Percentiles rank a stretch among this genome's conserved stretches.
Conservation (phyloP, 2,888 invertebrate genomes). For the Melieria omissa region DNA sequence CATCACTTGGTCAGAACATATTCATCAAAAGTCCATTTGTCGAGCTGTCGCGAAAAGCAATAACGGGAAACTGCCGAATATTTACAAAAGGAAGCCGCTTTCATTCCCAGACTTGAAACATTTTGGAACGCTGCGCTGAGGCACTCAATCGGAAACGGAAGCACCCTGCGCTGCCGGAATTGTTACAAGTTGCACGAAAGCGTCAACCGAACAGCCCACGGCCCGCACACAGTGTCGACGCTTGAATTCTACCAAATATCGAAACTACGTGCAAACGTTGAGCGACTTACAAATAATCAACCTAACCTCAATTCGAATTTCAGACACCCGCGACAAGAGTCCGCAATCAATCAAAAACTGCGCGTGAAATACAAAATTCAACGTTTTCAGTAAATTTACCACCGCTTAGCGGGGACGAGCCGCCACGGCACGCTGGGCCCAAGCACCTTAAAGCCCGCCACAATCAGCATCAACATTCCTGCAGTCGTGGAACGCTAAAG, state of each 20-base stretch:
- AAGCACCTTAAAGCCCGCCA: constrained; percentile 7
- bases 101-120: background rate
- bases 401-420: background rate
- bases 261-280: background rate
- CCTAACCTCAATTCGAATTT: background rate
- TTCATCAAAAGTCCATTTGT: constrained; percentile 42
- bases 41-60: constrained; percentile 38
- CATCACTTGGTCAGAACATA: constrained; percentile 2
- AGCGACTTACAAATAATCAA: background rate
- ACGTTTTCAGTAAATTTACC: background rate
- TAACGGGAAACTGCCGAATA: constrained; percentile 18
- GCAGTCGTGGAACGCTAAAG: background rate
- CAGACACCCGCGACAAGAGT: background rate
- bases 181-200: background rate
- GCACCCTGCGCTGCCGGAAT: too few species aligned
- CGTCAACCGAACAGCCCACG: background rate
- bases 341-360: constrained; percentile 28
- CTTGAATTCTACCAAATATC: too few species aligned
- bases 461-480: background rate
- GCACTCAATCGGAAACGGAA: background rate
- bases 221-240: too few species aligned
- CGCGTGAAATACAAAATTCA: constrained; percentile 6
- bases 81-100: constrained; percentile 5
- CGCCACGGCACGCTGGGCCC: too few species aligned
- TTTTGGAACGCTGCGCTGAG: background rate